Percentiles rank a stretch among this genome's conserved stretches.
Conservation (phyloP, 2,797 vertebrate genomes). For the Hippopotamyrus pictus region DNA sequence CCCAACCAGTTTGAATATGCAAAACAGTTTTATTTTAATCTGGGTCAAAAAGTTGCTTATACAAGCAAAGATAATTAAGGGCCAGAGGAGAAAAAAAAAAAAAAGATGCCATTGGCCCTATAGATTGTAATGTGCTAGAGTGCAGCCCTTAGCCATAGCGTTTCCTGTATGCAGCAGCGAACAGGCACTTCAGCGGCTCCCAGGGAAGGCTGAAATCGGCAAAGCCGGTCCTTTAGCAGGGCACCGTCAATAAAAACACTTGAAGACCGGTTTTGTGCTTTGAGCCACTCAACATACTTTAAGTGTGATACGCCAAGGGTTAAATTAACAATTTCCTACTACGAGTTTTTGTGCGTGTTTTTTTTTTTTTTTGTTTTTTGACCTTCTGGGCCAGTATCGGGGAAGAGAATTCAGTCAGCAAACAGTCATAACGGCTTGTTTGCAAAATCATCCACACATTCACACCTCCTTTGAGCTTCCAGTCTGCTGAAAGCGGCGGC, state of each 20-base stretch:
- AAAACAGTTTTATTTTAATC: slow-evolving; percentile 15
- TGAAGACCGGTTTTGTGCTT: background rate
- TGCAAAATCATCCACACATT: slow-evolving; percentile 21
- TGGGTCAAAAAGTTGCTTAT: slow-evolving; percentile 14
- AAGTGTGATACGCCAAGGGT: background rate
- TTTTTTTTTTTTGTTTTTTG: background rate
- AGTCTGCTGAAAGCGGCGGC: background rate
- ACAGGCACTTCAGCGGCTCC: background rate
- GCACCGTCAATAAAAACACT: background rate
- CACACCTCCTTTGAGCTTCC: background rate
- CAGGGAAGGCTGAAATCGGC: background rate
- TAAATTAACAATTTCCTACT: slow-evolving; percentile 11
- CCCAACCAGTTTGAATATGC: slow-evolving; percentile 7
- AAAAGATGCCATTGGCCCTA: background rate
- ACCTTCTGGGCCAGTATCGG: slow-evolving; percentile 34
- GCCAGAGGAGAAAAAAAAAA: background rate
- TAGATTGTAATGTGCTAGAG: background rate
- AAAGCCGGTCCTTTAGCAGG: background rate
- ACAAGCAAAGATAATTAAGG: background rate
- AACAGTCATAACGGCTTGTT: slow-evolving; percentile 31
- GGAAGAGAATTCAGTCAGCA: slow-evolving; percentile 38
- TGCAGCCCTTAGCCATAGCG: background rate
- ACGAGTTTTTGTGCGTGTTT: background rate
- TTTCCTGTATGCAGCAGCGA: background rate
- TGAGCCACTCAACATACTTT: background rate